These are phyloP conservation scores for Glyptemys insculpta DNA, from an alignment of 2,797 vertebrate species.

Conservation along the genomic window DNA sequence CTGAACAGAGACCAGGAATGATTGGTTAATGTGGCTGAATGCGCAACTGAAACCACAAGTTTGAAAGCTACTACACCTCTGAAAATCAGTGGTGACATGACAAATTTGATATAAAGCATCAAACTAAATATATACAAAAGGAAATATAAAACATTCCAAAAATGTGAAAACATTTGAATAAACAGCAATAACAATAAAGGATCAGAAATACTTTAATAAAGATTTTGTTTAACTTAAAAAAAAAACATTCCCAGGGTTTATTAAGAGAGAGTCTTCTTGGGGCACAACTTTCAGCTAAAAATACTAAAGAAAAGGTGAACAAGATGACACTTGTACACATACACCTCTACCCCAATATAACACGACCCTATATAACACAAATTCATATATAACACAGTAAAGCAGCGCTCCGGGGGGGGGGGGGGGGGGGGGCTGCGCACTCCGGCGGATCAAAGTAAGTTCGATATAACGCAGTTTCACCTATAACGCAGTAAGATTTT, in stretches of 20 bases:
- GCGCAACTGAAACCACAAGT: background rate
- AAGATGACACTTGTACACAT: background rate
- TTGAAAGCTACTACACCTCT: conserved; percentile 45
- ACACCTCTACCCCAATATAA: too few relatives aligned
- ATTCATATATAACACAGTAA: too few relatives aligned
- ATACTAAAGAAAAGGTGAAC: background rate
- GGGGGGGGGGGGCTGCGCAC: too few relatives aligned
- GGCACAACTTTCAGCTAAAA: background rate
- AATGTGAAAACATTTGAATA: accelerated
- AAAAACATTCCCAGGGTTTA: background rate
- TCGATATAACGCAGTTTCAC: too few relatives aligned
- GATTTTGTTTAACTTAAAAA: background rate
- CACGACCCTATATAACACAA: too few relatives aligned
- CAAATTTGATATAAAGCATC: background rate
- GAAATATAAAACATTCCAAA: conserved; percentile 34
- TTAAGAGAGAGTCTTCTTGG: background rate
- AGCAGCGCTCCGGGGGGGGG: too few relatives aligned
- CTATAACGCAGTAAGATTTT: too few relatives aligned
- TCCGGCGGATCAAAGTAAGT: too few relatives aligned
- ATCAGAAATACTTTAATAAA: background rate
- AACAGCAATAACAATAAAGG: background rate
- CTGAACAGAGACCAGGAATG: background rate
- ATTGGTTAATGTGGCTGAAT: conserved; percentile 33
- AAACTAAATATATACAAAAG: background rate
- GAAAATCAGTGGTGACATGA: conserved; percentile 28